Conservation (phyloP, 2,797 vertebrate species). For the Clarias laeviceps region DNA sequence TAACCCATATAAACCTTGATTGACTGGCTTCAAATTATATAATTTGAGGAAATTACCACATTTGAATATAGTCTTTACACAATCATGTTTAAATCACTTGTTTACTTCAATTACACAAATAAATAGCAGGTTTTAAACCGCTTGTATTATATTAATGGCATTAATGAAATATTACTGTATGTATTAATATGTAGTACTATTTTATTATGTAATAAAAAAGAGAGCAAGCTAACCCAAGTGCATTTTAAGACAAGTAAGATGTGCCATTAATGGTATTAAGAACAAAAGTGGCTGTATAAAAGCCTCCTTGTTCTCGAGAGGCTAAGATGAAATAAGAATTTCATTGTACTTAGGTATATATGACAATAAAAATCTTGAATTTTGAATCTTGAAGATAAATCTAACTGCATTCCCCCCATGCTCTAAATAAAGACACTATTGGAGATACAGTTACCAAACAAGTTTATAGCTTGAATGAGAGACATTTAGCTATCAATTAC, state of each 20-base stretch:
- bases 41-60: neutral
- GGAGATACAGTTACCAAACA: neutral
- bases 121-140: too few species aligned
- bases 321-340: too few species aligned
- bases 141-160: neutral
- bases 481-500: neutral
- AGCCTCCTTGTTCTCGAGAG: neutral
- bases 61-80: neutral
- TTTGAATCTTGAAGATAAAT: neutral
- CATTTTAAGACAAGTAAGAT: neutral
- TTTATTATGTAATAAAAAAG: too few species aligned
- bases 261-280: neutral
- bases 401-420: neutral
- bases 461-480: neutral
- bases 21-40: neutral
- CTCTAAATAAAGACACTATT: neutral
- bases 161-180: neutral
- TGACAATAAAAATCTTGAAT: too few species aligned
- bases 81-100: neutral
- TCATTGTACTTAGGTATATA: too few species aligned
- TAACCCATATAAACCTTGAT: neutral
- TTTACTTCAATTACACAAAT: neutral
- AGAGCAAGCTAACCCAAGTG: neutral
- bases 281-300: neutral
- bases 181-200: too few species aligned